Percentiles rank a stretch among this genome's conserved stretches.
Conservation (phyloP, 2,888 invertebrate genomes). For the Resseliella maxima region DNA sequence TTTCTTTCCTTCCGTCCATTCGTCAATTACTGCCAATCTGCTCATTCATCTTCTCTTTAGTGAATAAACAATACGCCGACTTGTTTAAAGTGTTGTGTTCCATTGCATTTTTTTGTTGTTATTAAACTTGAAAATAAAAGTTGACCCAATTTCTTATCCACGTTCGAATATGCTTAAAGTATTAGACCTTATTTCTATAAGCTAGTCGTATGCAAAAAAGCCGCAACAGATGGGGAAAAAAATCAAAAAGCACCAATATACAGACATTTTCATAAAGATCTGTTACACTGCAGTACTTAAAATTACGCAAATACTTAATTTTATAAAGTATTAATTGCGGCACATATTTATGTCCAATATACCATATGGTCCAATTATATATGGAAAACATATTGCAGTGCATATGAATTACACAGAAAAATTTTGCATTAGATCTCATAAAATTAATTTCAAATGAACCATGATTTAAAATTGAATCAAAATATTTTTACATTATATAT, state of each 20-base stretch:
- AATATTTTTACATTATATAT: too few relatives aligned
- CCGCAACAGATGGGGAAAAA: not conserved
- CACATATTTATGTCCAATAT: too few relatives aligned
- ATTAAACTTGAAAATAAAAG: constrained; percentile 45
- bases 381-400: too few relatives aligned
- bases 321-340: too few relatives aligned
- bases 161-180: not conserved
- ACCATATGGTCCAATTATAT: too few relatives aligned
- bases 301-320: too few relatives aligned
- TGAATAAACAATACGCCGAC: not conserved
- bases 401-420: too few relatives aligned
- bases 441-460: too few relatives aligned
- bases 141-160: constrained; percentile 34
- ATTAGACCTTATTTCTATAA: not conserved
- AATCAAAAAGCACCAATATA: not conserved
- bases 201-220: not conserved
- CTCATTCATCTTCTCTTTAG: constrained; percentile 7
- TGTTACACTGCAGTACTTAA: not conserved
- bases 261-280: not conserved
- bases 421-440: too few relatives aligned
- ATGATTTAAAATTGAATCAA: too few relatives aligned
- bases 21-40: not conserved
- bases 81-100: not conserved
- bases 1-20: too few relatives aligned
- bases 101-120: not conserved